These are phyloP conservation scores for Heliconius hortense DNA, from an alignment of 2,888 invertebrate species.

Conservation along the genomic window DNA sequence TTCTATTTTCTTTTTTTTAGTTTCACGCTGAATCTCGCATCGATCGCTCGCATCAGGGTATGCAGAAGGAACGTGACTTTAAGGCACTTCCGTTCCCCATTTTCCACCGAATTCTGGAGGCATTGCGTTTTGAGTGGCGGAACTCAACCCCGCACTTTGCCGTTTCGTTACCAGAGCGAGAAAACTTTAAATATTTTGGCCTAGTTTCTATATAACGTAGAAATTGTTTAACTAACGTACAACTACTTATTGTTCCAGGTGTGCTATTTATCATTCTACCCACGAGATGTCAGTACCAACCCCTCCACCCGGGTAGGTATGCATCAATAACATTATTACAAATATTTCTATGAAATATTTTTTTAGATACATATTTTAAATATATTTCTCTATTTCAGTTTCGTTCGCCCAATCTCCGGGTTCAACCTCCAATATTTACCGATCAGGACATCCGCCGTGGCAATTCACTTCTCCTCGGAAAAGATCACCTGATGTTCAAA, in stretches of 20 bases:
- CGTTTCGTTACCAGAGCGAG: neutral
- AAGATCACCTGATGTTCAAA: conserved; percentile 65
- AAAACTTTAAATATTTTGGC: neutral
- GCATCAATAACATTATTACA: conserved; percentile 63
- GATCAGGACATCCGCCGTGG: conserved; percentile 68
- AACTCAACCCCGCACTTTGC: neutral
- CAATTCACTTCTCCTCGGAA: conserved; percentile 70
- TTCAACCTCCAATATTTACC: conserved; percentile 60
- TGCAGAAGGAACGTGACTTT: neutral
- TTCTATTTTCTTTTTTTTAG: neutral
- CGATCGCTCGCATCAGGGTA: neutral
- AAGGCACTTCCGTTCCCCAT: neutral
- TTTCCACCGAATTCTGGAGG: neutral
- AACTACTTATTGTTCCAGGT: conserved; percentile 60
- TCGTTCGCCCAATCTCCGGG: conserved; percentile 59
- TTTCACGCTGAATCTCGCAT: neutral
- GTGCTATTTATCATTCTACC: conserved; percentile 54
- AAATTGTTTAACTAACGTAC: neutral
- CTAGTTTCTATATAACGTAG: neutral
- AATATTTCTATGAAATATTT: neutral
- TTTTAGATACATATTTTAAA: conserved; percentile 2
- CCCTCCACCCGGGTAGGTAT: conserved; percentile 78
- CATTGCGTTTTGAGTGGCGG: neutral
- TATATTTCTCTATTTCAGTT: conserved; percentile 53
- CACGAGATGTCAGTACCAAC: conserved; percentile 62